Evolutionary conservation across 2,797 vertebrate species (phyloP).

Genomic region (Sus cebifrons): DNA sequence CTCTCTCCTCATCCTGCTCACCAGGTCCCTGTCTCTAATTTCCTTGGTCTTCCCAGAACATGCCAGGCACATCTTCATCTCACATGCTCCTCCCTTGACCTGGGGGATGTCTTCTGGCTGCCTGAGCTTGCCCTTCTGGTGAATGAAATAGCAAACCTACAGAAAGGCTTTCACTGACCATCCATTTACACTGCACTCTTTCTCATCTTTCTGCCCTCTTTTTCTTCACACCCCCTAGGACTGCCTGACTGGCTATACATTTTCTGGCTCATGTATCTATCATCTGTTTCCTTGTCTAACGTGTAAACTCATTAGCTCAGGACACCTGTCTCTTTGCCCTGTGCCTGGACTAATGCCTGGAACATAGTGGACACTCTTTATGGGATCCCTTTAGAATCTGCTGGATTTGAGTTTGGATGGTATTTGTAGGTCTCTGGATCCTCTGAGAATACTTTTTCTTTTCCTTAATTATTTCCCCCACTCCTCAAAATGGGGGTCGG

Average conservation of each 20-base stretch:
- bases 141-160: background rate
- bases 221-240: background rate
- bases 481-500: background rate
- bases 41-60: background rate
- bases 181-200: background rate
- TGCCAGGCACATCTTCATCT: background rate
- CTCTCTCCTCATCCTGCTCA: background rate
- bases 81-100: background rate
- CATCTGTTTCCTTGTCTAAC: background rate
- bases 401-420: background rate
- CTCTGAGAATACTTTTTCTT: constrained; percentile 43
- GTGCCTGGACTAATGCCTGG: background rate
- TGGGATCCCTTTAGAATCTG: background rate
- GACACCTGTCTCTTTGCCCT: background rate
- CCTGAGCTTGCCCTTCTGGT: background rate
- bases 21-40: fast-evolving
- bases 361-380: background rate
- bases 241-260: background rate
- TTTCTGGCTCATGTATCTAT: background rate
- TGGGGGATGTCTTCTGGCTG: background rate
- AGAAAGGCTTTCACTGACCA: background rate
- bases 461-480: background rate
- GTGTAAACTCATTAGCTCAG: background rate
- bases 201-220: background rate
- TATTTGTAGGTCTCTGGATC: constrained; percentile 4